These are phyloP conservation scores for Pseudanteris insignis DNA, from an alignment of 2,888 invertebrate species.

Conservation along the genomic window DNA sequence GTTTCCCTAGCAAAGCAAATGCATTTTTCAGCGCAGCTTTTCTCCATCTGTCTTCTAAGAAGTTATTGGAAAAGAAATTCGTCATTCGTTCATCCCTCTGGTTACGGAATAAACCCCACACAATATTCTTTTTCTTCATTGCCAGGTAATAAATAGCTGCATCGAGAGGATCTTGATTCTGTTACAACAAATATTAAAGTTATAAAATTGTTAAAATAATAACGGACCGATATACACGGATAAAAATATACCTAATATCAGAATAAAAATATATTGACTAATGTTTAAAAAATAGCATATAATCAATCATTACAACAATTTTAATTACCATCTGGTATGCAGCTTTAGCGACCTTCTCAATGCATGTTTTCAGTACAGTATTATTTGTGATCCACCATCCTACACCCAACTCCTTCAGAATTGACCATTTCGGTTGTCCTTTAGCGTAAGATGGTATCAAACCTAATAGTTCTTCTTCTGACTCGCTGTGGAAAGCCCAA, in stretches of 20 bases:
- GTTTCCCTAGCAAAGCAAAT: conserved; percentile 93
- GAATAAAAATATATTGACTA: too few species aligned
- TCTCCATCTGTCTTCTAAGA: conserved; percentile 91
- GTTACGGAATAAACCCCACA: conserved; percentile 95
- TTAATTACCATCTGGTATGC: conserved; percentile 76
- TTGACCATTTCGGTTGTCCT: conserved; percentile 87
- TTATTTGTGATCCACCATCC: conserved; percentile 97
- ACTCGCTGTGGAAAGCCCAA: conserved; percentile 99
- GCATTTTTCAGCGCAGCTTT: conserved; percentile 98
- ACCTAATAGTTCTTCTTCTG: conserved; percentile 92
- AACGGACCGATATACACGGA: too few species aligned
- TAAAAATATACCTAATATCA: too few species aligned
- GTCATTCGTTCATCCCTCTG: conserved; percentile 92
- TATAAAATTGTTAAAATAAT: too few species aligned
- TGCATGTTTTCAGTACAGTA: conserved; percentile 80
- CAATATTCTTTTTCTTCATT: conserved; percentile 95
- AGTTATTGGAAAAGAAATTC: conserved; percentile 93
- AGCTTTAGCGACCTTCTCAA: conserved; percentile 94
- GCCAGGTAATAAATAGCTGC: conserved; percentile 97
- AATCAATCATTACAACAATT: conserved; percentile 42
- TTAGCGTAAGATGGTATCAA: conserved; percentile 89
- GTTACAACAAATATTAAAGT: too few species aligned
- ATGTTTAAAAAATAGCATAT: too few species aligned
- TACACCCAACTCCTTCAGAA: conserved; percentile 87
- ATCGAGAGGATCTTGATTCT: conserved; percentile 94